Base-by-base conservation (phyloP, 92 coral and sea anemone species). In the Isaurus tuberculatus region DNA sequence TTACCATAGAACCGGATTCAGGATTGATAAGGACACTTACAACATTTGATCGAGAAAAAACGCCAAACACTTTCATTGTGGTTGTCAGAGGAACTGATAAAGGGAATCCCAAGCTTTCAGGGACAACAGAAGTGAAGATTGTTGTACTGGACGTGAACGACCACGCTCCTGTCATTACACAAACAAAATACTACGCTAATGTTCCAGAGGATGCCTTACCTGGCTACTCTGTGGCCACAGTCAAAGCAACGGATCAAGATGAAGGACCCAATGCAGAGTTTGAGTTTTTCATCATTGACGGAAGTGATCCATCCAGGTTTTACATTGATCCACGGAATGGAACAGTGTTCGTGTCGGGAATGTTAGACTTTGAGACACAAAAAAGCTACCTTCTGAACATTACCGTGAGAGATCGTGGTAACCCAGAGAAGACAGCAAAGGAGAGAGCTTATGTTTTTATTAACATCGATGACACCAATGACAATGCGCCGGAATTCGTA, bases 201-300 rank as follows among this genome's bases (percentile, higher is more conserved):
- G 99, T 97, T 2, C 87, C 94, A 27, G 99, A 97, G 79, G 80
- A 91, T 49, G 91, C 94, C 19, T 86, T 82, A 14, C 99, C 98
- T 0, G 98, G 98, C 2, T 92, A 79, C 83, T 71, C 83, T 6
- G 93, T 97, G 19, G 85, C 95, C 0, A 65, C 69, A 63, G 85
- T 94, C 23, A 70, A 74, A 14, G 96, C 91, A 2, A 92, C 92
- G 0, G 99, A 97, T 81, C 33, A 44, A 4, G 99, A 97, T 64
- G 89, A 78, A 26, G 97, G 94, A n/a, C 92, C 92, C 5, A 91
- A 89, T 44, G 93, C 95, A 2, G 95, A 92, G 58, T 87, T 92
- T 60, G 99, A 94, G 63, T 97, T 83, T 55, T 79, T 87, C 2
- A 90, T 97, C 2, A 72, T 63, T 3, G 70, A 72, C 25, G 99